Percentiles rank a stretch among this genome's conserved stretches.
Conservation (phyloP, 2,797 vertebrate genomes). For the Chloroceryle inda region DNA sequence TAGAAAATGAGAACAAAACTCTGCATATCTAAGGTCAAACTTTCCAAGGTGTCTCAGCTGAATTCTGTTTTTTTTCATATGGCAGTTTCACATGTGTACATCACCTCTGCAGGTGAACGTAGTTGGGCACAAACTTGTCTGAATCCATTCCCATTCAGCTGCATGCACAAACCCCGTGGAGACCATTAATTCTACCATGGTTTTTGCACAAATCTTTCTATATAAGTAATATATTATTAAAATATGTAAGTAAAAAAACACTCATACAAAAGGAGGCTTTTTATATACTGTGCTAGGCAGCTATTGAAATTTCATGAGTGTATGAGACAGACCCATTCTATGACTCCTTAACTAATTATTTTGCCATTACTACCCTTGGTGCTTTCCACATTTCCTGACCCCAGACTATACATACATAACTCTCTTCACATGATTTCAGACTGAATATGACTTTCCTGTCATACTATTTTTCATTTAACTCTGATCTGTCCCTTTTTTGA, state of each 20-base stretch:
- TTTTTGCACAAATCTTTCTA: neutral
- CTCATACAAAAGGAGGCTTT: neutral
- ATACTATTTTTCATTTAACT: constrained; percentile 27
- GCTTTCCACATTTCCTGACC: neutral
- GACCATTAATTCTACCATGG: neutral
- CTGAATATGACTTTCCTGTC: neutral
- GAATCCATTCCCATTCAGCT: neutral
- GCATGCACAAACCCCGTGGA: neutral
- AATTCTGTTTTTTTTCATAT: neutral
- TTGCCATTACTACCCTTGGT: neutral
- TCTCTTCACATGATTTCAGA: constrained; percentile 14
- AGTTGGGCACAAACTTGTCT: neutral
- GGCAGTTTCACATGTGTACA: neutral
- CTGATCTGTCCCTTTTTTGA: constrained; percentile 26
- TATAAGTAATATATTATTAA: neutral
- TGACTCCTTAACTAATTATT: constrained; percentile 10
- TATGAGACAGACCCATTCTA: neutral
- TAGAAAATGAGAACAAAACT: neutral
- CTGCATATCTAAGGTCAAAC: neutral
- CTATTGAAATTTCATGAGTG: constrained; percentile 15
- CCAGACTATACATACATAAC: neutral
- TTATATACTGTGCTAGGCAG: neutral
- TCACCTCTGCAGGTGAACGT: neutral
- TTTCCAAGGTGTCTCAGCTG: neutral
- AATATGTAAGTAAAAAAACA: neutral